Evolutionary conservation across 2,888 invertebrate species (phyloP).

Genomic region (Iselma pallidipennis): DNA sequence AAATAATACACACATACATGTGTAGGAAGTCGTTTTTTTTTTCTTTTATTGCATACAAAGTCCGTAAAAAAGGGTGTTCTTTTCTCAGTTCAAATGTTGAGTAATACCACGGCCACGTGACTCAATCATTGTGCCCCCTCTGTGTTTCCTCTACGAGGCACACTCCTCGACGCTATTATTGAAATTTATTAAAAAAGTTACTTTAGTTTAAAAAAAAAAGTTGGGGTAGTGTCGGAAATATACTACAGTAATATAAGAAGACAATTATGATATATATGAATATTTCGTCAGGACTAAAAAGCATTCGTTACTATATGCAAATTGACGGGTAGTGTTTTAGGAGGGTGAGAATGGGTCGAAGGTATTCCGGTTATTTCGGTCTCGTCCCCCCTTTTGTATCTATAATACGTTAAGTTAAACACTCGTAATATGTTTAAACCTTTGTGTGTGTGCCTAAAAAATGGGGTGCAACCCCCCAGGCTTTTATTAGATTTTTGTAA

Average conservation of each 20-base stretch:
- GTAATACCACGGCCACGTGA: constrained; percentile 39
- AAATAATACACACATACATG: constrained; percentile 36
- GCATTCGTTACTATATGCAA: constrained; percentile 7
- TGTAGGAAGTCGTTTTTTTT: constrained; percentile 37
- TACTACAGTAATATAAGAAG: neutral
- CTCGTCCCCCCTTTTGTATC: neutral
- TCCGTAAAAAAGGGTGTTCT: constrained; percentile 34
- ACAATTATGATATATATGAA: constrained; percentile 1
- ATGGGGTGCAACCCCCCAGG: constrained; percentile 31
- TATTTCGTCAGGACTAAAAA: neutral
- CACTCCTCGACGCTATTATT: constrained; percentile 31
- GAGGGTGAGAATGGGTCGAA: neutral
- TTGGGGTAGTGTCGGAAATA: constrained; percentile 5
- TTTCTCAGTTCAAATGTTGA: constrained; percentile 29
- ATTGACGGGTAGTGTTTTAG: constrained; percentile 9
- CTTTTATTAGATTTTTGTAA: constrained; percentile 43
- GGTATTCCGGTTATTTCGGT: neutral
- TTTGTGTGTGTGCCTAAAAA: constrained; percentile 30
- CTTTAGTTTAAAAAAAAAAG: constrained; percentile 26
- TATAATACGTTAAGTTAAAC: constrained; percentile 18
- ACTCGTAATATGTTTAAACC: constrained; percentile 32
- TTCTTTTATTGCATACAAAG: constrained; percentile 33
- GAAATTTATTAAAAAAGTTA: constrained; percentile 42
- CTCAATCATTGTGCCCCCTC: constrained; percentile 22
- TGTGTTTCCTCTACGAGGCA: neutral